Evolutionary conservation across 2,888 invertebrate species (phyloP).

Genomic region (Pseudanteris insignis): DNA sequence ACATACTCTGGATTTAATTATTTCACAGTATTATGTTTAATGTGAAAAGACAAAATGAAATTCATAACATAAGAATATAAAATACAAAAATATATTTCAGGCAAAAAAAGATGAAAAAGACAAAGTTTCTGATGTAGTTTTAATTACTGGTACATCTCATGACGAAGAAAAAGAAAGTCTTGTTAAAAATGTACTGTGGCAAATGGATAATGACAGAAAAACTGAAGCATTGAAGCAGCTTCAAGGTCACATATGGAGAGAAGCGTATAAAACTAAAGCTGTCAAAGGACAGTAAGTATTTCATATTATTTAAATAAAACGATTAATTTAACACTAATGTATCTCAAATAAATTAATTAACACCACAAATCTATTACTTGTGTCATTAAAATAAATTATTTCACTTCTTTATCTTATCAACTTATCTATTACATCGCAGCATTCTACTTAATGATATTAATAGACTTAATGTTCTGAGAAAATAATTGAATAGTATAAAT

Average conservation of each 20-base stretch:
- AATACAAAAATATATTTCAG: constrained; percentile 49
- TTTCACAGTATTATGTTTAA: too few species aligned
- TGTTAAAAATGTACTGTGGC: constrained; percentile 78
- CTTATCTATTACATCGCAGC: too few species aligned
- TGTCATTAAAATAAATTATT: neutral
- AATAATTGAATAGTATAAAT: constrained; percentile 7
- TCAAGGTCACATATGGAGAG: constrained; percentile 91
- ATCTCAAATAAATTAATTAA: neutral
- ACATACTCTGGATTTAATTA: too few species aligned
- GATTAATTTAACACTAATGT: neutral
- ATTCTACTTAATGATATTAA: too few species aligned
- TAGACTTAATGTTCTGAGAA: neutral
- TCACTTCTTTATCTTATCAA: constrained; percentile 17
- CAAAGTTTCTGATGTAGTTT: constrained; percentile 70
- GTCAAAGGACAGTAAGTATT: constrained; percentile 88
- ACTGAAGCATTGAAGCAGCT: constrained; percentile 82
- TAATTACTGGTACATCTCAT: constrained; percentile 69
- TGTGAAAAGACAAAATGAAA: too few species aligned
- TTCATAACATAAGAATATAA: neutral
- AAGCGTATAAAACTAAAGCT: constrained; percentile 81
- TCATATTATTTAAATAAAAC: neutral
- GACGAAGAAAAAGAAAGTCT: constrained; percentile 73
- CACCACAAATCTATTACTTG: neutral
- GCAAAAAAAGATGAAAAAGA: constrained; percentile 71
- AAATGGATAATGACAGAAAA: constrained; percentile 85